phyloP scores from a whole-genome alignment of 2,797 vertebrate genomes.

The Tapera naevia region DNA sequence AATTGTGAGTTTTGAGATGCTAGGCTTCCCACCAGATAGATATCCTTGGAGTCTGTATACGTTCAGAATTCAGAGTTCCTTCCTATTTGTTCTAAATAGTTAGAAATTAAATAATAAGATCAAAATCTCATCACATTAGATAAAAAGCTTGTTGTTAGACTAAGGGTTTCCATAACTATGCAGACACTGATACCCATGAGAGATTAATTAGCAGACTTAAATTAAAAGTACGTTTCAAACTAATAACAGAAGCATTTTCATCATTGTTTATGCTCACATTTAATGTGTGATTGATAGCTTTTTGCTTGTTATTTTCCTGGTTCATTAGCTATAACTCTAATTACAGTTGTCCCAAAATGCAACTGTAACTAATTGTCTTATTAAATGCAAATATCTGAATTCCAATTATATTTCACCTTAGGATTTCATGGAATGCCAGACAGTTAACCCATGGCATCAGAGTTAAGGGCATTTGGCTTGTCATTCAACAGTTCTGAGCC shows the following conservation, averaged over 20 bases:
- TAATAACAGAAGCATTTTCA: conserved; percentile 17
- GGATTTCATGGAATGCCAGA: not conserved
- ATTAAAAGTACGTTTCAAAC: conserved; percentile 34
- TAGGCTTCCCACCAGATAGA: not conserved
- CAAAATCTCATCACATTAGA: not conserved
- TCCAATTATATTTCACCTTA: conserved; percentile 9
- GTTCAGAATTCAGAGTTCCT: not conserved
- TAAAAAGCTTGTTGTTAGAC: not conserved
- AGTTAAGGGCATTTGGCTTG: not conserved
- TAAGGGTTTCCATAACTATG: not conserved
- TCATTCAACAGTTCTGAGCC: not conserved
- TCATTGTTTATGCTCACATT: not conserved
- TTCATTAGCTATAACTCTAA: conserved; percentile 37
- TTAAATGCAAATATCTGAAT: conserved; percentile 26
- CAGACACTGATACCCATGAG: not conserved
- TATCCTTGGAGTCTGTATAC: not conserved
- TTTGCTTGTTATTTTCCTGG: conserved; percentile 21
- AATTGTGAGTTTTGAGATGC: not conserved
- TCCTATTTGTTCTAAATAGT: not conserved
- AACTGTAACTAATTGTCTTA: conserved; percentile 30
- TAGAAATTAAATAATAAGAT: not conserved
- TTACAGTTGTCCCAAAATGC: conserved; percentile 36
- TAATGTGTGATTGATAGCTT: conserved; percentile 32
- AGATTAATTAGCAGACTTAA: conserved; percentile 18
- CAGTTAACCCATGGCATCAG: not conserved